Percentiles rank a stretch among this genome's conserved stretches.
phyloP scores from a whole-genome alignment of 2,113 vertebrate species.

The Gadus macrocephalus region DNA sequence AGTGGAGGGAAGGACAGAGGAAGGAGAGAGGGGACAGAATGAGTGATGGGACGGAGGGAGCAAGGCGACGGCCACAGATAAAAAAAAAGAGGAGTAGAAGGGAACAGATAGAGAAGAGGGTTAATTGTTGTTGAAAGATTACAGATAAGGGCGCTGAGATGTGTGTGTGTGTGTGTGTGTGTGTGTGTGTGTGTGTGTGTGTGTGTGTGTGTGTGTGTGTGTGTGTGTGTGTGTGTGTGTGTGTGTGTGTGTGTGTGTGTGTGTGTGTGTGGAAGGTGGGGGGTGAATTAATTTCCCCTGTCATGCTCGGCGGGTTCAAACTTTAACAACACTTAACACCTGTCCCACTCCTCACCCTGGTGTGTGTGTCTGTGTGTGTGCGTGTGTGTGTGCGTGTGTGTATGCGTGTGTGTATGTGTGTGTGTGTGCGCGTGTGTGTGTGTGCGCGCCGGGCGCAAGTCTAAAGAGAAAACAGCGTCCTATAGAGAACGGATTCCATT shows the following conservation, averaged over 20 bases:
- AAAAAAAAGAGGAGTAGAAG: not conserved
- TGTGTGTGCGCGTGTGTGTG: constrained; percentile 1
- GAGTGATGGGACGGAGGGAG: not conserved
- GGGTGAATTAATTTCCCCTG: constrained; percentile 34
- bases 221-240: too few relatives aligned
- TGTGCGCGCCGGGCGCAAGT: constrained; percentile 21
- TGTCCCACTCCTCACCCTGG: constrained; percentile 13
- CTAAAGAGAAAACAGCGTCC: constrained; percentile 34
- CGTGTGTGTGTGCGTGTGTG: constrained; percentile 1
- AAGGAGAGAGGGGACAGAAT: not conserved
- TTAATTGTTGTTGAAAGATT: constrained; percentile 4
- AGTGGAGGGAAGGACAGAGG: not conserved
- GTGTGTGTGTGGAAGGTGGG: constrained; percentile 22
- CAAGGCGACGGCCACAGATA: constrained; percentile 4
- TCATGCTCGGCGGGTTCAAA: constrained; percentile 12
- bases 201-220: too few relatives aligned
- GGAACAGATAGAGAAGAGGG: constrained; percentile 15
- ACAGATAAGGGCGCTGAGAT: too few relatives aligned
- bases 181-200: too few relatives aligned
- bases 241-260: not conserved
- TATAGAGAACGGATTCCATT: constrained; percentile 43
- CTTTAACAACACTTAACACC: constrained; percentile 33
- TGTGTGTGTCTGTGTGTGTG: constrained; percentile 1
- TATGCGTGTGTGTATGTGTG: constrained; percentile 17
- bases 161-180: too few relatives aligned